phyloP scores from a whole-genome alignment of 2,113 vertebrate species.

The Nycticebus coucang region DNA sequence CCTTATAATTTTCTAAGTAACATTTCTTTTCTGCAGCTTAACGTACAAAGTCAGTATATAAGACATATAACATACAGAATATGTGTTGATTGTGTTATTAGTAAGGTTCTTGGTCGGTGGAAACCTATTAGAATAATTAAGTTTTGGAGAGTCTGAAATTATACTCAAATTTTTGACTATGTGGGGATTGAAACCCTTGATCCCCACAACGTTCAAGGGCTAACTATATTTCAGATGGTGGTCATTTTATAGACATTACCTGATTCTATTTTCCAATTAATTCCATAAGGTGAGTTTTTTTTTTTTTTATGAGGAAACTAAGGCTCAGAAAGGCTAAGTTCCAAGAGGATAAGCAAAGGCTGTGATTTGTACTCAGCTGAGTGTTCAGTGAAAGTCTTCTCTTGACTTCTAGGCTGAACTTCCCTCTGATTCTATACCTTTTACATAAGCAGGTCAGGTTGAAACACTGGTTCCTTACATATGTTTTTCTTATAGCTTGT shows the following conservation, averaged over 20 bases:
- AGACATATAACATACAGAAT: background rate
- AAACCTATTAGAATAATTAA: background rate
- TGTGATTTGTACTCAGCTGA: background rate
- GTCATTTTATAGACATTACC: background rate
- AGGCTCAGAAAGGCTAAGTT: background rate
- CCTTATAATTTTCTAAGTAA: background rate
- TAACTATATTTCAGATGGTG: background rate
- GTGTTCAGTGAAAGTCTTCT: background rate
- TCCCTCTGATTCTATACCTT: background rate
- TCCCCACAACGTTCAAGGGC: background rate
- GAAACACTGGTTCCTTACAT: fast-evolving
- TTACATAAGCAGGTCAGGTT: background rate
- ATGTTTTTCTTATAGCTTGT: background rate
- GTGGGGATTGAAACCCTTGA: background rate
- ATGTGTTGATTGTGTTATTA: background rate
- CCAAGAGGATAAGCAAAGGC: background rate
- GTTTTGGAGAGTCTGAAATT: background rate
- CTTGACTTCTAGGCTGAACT: fast-evolving
- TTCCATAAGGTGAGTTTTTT: background rate
- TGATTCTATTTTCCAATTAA: background rate
- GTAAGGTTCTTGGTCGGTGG: background rate
- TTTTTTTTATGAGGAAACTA: background rate
- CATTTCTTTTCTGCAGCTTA: background rate
- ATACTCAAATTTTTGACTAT: background rate
- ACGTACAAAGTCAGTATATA: background rate